A percentile compares a stretch with the other conserved stretches of the same genome.
These are phyloP conservation scores for Apaloderma vittatum DNA, from an alignment of 2,113 vertebrate species.

Conservation along the genomic window DNA sequence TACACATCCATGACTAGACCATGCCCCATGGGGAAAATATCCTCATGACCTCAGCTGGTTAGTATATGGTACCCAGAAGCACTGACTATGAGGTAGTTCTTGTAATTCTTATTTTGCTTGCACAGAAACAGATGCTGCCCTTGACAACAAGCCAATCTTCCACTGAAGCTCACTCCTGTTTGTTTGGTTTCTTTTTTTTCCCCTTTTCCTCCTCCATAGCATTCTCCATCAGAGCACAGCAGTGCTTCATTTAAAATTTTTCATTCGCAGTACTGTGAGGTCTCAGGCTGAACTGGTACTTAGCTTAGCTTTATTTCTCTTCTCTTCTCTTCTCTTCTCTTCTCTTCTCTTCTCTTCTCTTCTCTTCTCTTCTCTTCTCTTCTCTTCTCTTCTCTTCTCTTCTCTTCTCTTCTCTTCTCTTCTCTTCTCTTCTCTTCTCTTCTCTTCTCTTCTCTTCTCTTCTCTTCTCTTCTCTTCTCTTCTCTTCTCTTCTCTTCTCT, in stretches of 20 bases:
- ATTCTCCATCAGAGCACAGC: not conserved
- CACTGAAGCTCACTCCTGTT: not conserved
- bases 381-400: no score
- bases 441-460: no score
- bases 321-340: no score
- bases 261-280: not conserved
- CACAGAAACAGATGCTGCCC: conserved; percentile 30
- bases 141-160: not conserved
- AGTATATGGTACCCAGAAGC: not conserved
- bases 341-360: no score
- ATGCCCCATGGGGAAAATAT: not conserved
- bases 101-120: not conserved
- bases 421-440: no score
- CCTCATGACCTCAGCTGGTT: conserved; percentile 25
- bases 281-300: not conserved
- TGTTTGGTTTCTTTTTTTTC: not conserved
- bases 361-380: no score
- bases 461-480: no score
- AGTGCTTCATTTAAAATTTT: not conserved
- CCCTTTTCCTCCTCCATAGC: not conserved
- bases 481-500: no score
- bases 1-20: not conserved
- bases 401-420: no score
- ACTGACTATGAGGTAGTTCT: not conserved
- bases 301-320: no score